phyloP scores from a whole-genome alignment of 2,888 invertebrate species.

The Odontomyia ornata region DNA sequence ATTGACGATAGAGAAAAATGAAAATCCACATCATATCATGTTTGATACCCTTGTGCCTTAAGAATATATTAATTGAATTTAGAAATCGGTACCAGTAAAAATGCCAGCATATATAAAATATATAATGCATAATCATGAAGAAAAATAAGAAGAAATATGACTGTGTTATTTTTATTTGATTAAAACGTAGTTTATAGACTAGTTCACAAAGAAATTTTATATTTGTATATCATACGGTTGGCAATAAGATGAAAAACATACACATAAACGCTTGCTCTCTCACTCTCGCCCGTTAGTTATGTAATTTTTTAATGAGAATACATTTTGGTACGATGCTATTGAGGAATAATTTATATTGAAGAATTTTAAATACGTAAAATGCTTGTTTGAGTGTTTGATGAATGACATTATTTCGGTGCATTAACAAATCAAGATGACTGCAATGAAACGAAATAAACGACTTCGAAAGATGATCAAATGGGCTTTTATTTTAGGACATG shows the following conservation, averaged over 20 bases:
- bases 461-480: no score
- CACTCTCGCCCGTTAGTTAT: not conserved
- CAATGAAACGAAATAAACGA: no score
- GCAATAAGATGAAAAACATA: not conserved
- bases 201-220: not conserved
- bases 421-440: no score
- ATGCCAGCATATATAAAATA: not conserved
- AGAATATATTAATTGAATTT: not conserved
- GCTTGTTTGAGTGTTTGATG: no score
- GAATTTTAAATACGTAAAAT: no score
- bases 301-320: no score
- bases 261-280: slow-evolving; percentile 22
- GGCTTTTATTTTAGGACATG: no score
- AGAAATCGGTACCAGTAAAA: not conserved
- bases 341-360: no score
- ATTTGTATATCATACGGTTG: not conserved
- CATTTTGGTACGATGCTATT: no score
- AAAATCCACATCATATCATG: slow-evolving; percentile 1
- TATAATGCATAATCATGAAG: not conserved
- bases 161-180: slow-evolving; percentile 25
- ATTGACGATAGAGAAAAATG: not conserved
- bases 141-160: slow-evolving; percentile 1
- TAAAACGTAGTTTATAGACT: slow-evolving; percentile 5
- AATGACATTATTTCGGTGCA: no score
- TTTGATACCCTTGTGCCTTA: not conserved